phyloP scores from a whole-genome alignment of 2,113 vertebrate species.

The Eonycteris spelaea region DNA sequence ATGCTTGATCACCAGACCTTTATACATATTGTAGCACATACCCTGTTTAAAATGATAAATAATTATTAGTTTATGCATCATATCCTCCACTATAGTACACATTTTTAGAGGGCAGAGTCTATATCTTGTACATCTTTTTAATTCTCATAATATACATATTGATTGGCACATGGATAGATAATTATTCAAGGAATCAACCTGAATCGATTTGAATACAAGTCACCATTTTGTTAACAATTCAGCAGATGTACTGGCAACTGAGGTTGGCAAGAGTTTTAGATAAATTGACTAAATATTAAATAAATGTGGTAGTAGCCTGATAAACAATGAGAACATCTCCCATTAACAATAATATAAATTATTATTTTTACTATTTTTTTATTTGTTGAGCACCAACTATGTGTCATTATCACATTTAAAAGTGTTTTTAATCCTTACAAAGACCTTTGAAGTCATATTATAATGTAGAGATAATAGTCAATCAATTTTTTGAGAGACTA shows the following conservation, averaged over 20 bases:
- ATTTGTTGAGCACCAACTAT: not conserved
- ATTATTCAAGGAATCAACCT: not conserved
- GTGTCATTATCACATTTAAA: not conserved
- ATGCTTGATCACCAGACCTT: not conserved
- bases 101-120: not conserved
- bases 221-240: not conserved
- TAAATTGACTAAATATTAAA: not conserved
- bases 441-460: not conserved
- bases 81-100: not conserved
- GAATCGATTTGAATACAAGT: not conserved
- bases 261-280: not conserved
- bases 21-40: not conserved
- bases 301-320: not conserved
- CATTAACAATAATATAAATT: not conserved
- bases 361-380: not conserved
- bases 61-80: not conserved
- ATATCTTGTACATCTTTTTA: not conserved
- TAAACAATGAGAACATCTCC: not conserved
- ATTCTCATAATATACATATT: not conserved
- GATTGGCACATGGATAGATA: not conserved
- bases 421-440: not conserved
- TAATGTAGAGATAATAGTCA: not conserved
- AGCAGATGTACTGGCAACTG: not conserved
- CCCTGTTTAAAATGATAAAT: not conserved
- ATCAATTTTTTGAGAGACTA: not conserved